These are phyloP conservation scores for Noctua comes DNA, from an alignment of 2,888 invertebrate genomes.

Conservation along the genomic window DNA sequence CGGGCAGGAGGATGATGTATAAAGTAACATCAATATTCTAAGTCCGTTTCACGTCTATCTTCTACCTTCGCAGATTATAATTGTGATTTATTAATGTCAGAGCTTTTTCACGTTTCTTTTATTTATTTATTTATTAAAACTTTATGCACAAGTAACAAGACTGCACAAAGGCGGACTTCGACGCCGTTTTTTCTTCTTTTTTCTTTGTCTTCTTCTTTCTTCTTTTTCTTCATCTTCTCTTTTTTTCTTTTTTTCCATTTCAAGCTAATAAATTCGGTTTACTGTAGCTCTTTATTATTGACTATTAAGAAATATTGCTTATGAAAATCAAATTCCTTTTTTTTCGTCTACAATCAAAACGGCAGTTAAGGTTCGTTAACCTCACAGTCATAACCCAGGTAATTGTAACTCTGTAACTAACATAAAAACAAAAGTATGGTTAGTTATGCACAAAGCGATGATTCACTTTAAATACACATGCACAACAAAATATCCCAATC, in stretches of 20 bases:
- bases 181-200: too few species aligned
- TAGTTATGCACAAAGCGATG: slow-evolving; percentile 18
- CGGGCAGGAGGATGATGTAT: neutral
- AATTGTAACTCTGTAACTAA: slow-evolving; percentile 9
- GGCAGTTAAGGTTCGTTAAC: neutral
- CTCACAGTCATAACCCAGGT: neutral
- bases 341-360: neutral
- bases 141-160: too few species aligned
- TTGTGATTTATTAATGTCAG: neutral
- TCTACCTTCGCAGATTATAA: neutral
- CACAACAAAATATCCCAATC: slow-evolving; percentile 44
- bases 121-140: too few species aligned
- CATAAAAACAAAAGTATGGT: neutral
- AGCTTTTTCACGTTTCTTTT: neutral
- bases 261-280: neutral
- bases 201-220: too few species aligned
- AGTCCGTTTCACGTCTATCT: neutral
- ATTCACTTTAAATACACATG: slow-evolving; percentile 32
- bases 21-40: too few species aligned
- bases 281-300: neutral
- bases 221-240: too few species aligned
- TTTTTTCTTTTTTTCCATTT: too few species aligned
- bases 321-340: neutral
- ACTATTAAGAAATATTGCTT: neutral
- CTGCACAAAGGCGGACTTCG: too few species aligned